A percentile compares a stretch with the other conserved stretches of the same genome.
Evolutionary conservation across 2,797 vertebrate species (phyloP).

Genomic region (Urophycis tenuis): DNA sequence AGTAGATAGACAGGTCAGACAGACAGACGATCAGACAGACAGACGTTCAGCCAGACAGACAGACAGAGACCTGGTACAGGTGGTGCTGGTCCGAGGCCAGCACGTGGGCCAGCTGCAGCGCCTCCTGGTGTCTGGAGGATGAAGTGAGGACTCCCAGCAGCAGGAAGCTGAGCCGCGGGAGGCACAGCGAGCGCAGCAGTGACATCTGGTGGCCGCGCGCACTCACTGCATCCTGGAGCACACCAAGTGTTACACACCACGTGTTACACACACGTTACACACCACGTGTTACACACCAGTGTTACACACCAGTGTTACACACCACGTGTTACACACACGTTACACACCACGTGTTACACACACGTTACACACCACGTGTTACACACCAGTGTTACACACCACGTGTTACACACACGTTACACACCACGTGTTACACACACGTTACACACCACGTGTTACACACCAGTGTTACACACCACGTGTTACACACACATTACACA

Average conservation of each 20-base stretch:
- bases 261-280: too few species aligned
- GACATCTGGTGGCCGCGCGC: conserved; percentile 87
- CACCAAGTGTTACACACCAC: neutral
- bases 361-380: too few species aligned
- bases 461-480: too few species aligned
- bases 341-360: too few species aligned
- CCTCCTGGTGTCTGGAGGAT: conserved; percentile 87
- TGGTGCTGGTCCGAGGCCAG: conserved; percentile 87
- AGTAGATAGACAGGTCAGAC: neutral
- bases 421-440: too few species aligned
- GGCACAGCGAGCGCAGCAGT: conserved; percentile 80
- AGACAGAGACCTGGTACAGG: conserved; percentile 76
- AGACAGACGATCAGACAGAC: neutral
- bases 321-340: too few species aligned
- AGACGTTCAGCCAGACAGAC: neutral
- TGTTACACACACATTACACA: too few species aligned
- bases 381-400: too few species aligned
- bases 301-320: too few species aligned
- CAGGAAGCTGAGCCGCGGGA: conserved; percentile 87
- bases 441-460: too few species aligned
- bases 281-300: too few species aligned
- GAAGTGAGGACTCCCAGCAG: conserved; percentile 87
- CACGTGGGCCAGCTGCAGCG: conserved; percentile 85
- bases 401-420: conserved; percentile 1
- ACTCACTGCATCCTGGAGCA: conserved; percentile 75